Conservation (phyloP, 2,888 invertebrate genomes). For the Cabera pusaria region DNA sequence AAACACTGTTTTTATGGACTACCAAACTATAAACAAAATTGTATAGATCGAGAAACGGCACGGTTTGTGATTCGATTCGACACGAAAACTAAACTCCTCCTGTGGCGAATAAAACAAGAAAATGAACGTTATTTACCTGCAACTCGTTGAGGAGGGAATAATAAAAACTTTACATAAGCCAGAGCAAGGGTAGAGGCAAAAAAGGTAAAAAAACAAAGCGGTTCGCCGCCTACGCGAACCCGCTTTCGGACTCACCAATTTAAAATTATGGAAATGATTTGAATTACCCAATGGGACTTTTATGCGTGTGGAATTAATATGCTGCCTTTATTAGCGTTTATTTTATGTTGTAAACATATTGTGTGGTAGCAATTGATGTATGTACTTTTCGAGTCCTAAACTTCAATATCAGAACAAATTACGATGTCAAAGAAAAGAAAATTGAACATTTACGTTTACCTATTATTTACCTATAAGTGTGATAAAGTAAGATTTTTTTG, state of each 20-base stretch:
- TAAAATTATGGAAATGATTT: constrained; percentile 33
- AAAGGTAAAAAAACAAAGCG: constrained; percentile 62
- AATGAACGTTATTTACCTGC: constrained; percentile 72
- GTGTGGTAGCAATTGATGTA: too few relatives aligned
- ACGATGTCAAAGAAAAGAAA: too few relatives aligned
- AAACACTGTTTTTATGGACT: too few relatives aligned
- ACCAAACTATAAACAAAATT: too few relatives aligned
- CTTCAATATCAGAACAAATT: not conserved
- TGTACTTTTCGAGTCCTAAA: not conserved
- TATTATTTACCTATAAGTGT: too few relatives aligned
- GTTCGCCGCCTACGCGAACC: constrained; percentile 66
- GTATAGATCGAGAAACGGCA: too few relatives aligned
- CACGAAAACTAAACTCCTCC: constrained; percentile 39
- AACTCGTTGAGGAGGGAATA: constrained; percentile 53
- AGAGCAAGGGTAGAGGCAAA: constrained; percentile 71
- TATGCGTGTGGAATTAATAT: constrained; percentile 13
- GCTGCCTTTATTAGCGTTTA: constrained; percentile 12
- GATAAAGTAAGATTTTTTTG: too few relatives aligned
- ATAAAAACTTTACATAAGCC: constrained; percentile 59
- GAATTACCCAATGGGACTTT: constrained; percentile 24
- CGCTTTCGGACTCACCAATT: constrained; percentile 37
- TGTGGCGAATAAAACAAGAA: constrained; percentile 63
- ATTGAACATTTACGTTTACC: too few relatives aligned
- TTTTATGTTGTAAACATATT: constrained; percentile 4
- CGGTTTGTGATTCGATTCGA: constrained; percentile 15